Percentiles rank a stretch among this genome's conserved stretches.
These are phyloP conservation scores for Boloria selene DNA, from an alignment of 2,888 invertebrate genomes.

Conservation along the genomic window DNA sequence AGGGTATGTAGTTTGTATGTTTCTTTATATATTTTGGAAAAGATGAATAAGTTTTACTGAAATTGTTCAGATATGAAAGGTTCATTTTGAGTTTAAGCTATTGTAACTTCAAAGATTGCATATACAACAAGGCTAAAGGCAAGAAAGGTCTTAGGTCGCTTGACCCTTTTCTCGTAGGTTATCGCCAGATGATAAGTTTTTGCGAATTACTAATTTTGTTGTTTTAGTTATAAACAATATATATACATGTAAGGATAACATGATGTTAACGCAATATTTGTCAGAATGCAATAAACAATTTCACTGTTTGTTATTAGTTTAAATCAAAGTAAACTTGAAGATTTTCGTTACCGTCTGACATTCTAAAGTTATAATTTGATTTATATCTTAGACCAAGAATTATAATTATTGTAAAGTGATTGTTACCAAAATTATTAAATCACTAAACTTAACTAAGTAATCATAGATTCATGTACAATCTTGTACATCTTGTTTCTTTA, in stretches of 20 bases:
- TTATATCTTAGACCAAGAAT: not conserved
- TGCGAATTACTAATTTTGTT: conserved; percentile 40
- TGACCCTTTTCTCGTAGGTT: conserved; percentile 54
- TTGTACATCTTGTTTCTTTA: no score
- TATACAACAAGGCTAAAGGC: conserved; percentile 1
- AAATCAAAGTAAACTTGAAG: conserved; percentile 7
- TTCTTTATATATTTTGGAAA: conserved; percentile 59
- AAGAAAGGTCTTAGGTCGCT: conserved; percentile 17
- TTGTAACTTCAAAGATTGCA: not conserved
- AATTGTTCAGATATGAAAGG: conserved; percentile 1
- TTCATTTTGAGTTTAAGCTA: not conserved
- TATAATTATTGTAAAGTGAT: not conserved
- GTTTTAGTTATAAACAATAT: not conserved
- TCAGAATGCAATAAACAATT: not conserved
- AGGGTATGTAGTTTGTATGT: conserved; percentile 77
- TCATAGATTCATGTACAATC: not conserved
- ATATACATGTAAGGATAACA: not conserved
- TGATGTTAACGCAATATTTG: not conserved
- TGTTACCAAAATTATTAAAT: not conserved
- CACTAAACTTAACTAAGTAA: not conserved
- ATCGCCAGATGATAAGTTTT: conserved; percentile 66
- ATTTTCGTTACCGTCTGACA: conserved; percentile 12
- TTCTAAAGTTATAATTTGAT: conserved; percentile 11
- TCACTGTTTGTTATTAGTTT: conserved; percentile 20
- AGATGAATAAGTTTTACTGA: conserved; percentile 42